Evolutionary conservation across 2,797 vertebrate genomes (phyloP), one percentile per base, ranked within the genome.

Genomic region (Paguma larvata): DNA sequence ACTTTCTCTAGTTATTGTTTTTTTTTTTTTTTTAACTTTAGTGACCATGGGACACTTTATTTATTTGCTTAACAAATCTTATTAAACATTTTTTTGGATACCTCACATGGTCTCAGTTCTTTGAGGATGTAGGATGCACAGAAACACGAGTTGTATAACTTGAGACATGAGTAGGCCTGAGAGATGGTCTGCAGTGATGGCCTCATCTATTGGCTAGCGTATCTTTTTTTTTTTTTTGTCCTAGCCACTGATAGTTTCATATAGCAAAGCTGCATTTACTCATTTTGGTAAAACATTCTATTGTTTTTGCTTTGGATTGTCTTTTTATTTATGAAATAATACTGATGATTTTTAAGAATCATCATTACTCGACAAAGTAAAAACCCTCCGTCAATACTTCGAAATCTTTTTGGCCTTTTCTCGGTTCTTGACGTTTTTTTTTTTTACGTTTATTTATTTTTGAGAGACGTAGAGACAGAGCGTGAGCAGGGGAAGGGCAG

Each of bases 51-150:
- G 19, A 18, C 5, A 48, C 38, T 65, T 95, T 88, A 63, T 73
- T 90, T 65, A 89, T 80, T 83, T 89, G 65, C 27, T 91, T 95
- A 34, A 75, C 13, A 82, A 91, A 68, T 94, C 53, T 89, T 68
- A 85, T 63, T 32, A 85, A 92, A 68, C 73, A 73, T 14, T 34
- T 46, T 75, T 16, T 96, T 86, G 18, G 41, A 59, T 73, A 79
- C 30, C 12, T 90, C 41, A 62, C 12, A 16, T 88, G 44, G 51
- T 85, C 48, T 80, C 19, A 21, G 5, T 63, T 90, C 48, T 93
- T 48, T 75, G 23, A 93, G 63, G 9, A 73, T 93, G 46, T 25
- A 23, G 86, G 27, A 32, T 41, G 44, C 25, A 53, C 63, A 89
- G 75, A 65, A 41, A 14, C 53, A 85, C 67, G 59, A 89, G 59